Evolutionary conservation across 2,888 invertebrate species (phyloP).

Genomic region (Apodemia duryi): DNA sequence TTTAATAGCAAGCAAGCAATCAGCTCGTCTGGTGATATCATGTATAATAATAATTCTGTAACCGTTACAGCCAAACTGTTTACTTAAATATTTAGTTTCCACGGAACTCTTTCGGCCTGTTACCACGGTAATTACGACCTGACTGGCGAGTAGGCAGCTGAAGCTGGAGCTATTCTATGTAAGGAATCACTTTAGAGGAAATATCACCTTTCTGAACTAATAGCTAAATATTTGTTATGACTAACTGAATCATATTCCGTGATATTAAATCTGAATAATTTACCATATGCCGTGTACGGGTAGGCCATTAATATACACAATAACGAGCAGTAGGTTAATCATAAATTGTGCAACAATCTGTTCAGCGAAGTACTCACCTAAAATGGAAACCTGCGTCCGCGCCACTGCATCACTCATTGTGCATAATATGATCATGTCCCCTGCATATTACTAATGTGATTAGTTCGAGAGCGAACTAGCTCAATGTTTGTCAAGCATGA

Average conservation of each 20-base stretch:
- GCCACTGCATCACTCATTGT: neutral
- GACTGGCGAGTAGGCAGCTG: no score
- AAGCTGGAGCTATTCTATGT: no score
- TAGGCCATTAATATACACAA: neutral
- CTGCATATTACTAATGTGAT: neutral
- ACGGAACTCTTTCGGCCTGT: no score
- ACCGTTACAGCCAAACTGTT: no score
- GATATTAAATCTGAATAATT: neutral
- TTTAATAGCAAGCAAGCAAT: no score
- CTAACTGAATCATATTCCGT: neutral
- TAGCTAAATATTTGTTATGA: neutral
- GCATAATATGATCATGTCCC: neutral
- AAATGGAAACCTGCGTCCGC: constrained; percentile 1
- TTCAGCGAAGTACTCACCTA: neutral
- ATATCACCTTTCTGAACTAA: neutral
- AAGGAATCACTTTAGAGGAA: neutral
- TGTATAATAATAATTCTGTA: no score
- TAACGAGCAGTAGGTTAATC: neutral
- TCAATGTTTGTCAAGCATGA: neutral
- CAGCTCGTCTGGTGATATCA: no score
- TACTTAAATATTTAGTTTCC: no score
- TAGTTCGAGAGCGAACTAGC: neutral
- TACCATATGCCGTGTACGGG: neutral
- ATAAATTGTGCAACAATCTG: neutral
- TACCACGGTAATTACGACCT: no score